A percentile compares a stretch with the other conserved stretches of the same genome.
Conservation (phyloP, 2,113 vertebrate genomes). For the Protobothrops flavoviridis region DNA sequence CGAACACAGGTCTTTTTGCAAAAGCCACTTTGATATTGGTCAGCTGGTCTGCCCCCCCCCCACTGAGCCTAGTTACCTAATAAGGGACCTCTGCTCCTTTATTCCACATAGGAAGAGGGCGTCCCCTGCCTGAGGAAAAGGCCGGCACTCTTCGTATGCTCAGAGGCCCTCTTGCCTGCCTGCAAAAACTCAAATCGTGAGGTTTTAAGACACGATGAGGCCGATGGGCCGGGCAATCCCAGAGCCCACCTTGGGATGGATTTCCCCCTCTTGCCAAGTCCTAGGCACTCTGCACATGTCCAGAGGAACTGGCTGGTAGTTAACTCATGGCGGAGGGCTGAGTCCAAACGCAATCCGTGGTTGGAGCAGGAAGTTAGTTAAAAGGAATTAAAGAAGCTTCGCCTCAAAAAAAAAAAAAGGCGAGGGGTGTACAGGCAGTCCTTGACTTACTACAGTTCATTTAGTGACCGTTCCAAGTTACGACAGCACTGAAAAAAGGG, state of each 20-base stretch:
- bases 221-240: neutral
- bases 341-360: neutral
- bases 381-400: neutral
- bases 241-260: neutral
- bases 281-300: neutral
- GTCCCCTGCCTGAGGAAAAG: neutral
- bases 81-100: neutral
- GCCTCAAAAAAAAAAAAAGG: neutral
- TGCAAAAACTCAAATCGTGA: neutral
- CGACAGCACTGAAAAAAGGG: neutral
- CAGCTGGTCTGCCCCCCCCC: neutral
- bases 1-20: neutral
- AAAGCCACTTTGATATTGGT: neutral
- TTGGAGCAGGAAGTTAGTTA: neutral
- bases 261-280: rapidly evolving
- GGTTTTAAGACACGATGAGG: neutral
- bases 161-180: neutral
- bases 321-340: too few relatives aligned
- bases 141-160: neutral
- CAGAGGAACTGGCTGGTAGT: neutral
- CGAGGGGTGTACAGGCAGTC: neutral
- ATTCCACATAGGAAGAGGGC: neutral
- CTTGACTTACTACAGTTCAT: neutral
- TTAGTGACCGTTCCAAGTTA: neutral
- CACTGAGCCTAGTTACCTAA: too few relatives aligned